These are phyloP conservation scores for Chiroxiphia lanceolata DNA, from an alignment of 2,797 vertebrate genomes.

Conservation along the genomic window DNA sequence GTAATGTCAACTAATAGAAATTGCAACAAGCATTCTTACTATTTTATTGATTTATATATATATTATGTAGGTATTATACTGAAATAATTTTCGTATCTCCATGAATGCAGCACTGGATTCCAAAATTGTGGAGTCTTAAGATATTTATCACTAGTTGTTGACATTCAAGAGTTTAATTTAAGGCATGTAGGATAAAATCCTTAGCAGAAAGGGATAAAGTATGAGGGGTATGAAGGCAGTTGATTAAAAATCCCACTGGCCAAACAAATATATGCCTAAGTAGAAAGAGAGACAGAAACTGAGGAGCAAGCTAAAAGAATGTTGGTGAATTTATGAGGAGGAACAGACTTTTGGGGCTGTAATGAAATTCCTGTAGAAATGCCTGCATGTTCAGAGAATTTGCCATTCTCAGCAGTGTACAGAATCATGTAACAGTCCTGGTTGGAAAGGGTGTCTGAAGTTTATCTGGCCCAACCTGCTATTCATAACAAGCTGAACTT, in stretches of 20 bases:
- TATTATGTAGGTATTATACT: not conserved
- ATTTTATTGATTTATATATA: not conserved
- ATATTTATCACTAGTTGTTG: not conserved
- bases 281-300: not conserved
- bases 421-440: not conserved
- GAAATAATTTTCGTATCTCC: not conserved
- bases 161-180: not conserved
- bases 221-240: not conserved
- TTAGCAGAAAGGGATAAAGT: not conserved
- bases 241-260: not conserved
- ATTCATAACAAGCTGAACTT: not conserved
- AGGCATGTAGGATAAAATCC: not conserved
- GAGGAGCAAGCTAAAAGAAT: not conserved
- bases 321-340: not conserved
- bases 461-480: not conserved
- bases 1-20: not conserved
- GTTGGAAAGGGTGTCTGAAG: not conserved
- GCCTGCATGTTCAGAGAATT: not conserved
- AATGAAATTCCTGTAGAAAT: not conserved
- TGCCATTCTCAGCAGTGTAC: not conserved
- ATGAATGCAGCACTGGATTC: not conserved
- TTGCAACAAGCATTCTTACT: not conserved
- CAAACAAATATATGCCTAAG: not conserved
- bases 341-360: not conserved
- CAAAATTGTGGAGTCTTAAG: not conserved